Evolutionary conservation across 2,888 invertebrate species (phyloP).

Genomic region (Drosophila merina): DNA sequence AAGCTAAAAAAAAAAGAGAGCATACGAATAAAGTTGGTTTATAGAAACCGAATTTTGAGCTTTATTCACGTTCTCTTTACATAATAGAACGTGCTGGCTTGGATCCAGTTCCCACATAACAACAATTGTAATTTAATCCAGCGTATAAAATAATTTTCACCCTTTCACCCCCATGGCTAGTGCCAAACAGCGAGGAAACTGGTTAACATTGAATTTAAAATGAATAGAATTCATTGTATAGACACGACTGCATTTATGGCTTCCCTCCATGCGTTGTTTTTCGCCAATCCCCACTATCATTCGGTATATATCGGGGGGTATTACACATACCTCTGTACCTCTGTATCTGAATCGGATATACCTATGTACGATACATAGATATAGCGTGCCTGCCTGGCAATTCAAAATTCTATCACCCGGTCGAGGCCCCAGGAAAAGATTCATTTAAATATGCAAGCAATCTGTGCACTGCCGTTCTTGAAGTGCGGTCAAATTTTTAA

Average conservation of each 20-base stretch:
- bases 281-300: conserved; percentile 6
- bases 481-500: conserved; percentile 41
- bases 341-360: conserved; percentile 1
- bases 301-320: background rate
- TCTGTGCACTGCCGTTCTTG: conserved; percentile 36
- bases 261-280: conserved; percentile 50
- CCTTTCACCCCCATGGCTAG: conserved; percentile 5
- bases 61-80: conserved; percentile 1
- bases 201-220: conserved; percentile 72
- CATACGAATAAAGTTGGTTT: background rate
- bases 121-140: conserved; percentile 35
- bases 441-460: conserved; percentile 29
- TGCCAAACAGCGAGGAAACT: conserved; percentile 47
- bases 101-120: conserved; percentile 24
- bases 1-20: background rate
- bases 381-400: conserved; percentile 15
- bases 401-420: conserved; percentile 40
- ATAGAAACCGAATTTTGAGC: background rate
- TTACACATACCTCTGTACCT: conserved; percentile 2
- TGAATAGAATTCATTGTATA: conserved; percentile 56
- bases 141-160: conserved; percentile 16
- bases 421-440: conserved; percentile 21
- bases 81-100: conserved; percentile 12
- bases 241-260: conserved; percentile 61
- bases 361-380: conserved; percentile 1